Evolutionary conservation across 2,113 vertebrate genomes (phyloP), one percentile per base, ranked within the genome.

Genomic region (Seriola quinqueradiata): DNA sequence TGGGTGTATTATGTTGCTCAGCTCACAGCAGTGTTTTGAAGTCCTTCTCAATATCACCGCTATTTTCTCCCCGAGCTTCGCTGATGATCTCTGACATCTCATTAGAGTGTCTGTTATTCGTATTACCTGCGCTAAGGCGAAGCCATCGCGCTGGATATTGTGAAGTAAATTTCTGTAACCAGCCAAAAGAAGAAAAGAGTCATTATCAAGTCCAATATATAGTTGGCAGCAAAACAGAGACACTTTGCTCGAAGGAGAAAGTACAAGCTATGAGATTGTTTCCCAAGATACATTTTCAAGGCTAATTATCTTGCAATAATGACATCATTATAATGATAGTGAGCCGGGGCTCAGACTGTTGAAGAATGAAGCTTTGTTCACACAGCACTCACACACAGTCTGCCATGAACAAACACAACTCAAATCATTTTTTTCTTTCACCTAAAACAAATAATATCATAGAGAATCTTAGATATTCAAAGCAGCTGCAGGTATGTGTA

Each of bases 281-380:
- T 91, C 82, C 61, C 77, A n/a, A 81, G 81, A 90, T 87, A 79
- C 79, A 83, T 91, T 83, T 92, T 89, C 75, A 85, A 83, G 78
- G 77, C 84, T 87, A 93, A 92, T 93, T 94, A 90, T 87, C 89
- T 86, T 57, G 23, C 70, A 82, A 79, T 92, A 90, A 93, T 89
- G 70, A 89, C 54, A 89, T 87, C 44, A 85, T 89, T 87, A 91
- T 79, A 77, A 73, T 79, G 81, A 85, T 74, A 73, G 73, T 54
- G 82, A 85, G 84, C 69, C 91, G 42, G 73, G 48, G 68, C 81
- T 77, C 69, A 42, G 61, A 42, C 68, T 66, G 54, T 8, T 77
- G 50, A 61, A 79, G 77, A 84, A 61, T 63, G 55, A 19, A 68
- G 76, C 65, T 76, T 74, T 84, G 63, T 77, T 90, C 57, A 0